Percentiles rank a stretch among this genome's conserved stretches.
Conservation (phyloP, 2,113 vertebrate genomes). For the Python bivittatus region DNA sequence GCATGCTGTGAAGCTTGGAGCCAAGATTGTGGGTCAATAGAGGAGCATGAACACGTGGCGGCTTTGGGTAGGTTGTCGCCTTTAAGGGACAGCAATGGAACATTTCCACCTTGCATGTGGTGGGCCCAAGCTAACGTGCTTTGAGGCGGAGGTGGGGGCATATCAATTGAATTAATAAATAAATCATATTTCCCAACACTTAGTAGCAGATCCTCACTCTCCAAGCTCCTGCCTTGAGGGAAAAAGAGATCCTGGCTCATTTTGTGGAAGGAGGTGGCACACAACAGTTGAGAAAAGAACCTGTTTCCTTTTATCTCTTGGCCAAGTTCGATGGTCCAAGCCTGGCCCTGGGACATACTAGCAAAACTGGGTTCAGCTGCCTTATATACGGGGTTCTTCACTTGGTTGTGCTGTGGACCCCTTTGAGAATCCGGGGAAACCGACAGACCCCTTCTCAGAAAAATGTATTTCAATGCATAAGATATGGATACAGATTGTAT, state of each 20-base stretch:
- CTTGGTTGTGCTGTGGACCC: neutral
- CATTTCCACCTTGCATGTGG: neutral
- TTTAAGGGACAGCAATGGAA: slow-evolving; percentile 29
- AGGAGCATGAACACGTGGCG: neutral
- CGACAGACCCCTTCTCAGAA: neutral
- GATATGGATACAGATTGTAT: neutral
- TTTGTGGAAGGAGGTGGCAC: neutral
- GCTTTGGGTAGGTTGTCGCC: slow-evolving; percentile 11
- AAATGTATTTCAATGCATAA: neutral
- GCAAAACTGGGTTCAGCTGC: slow-evolving; percentile 38
- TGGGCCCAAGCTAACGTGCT: slow-evolving; percentile 30
- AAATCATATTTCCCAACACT: neutral
- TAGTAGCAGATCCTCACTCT: neutral
- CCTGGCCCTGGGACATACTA: neutral
- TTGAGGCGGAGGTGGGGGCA: neutral
- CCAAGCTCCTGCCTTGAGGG: slow-evolving; percentile 29
- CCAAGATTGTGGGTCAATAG: slow-evolving; percentile 18
- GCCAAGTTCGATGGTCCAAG: slow-evolving; percentile 21
- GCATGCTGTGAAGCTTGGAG: slow-evolving; percentile 32
- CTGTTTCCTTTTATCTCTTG: neutral
- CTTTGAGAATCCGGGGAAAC: neutral
- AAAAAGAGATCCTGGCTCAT: slow-evolving; percentile 35
- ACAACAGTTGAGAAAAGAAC: neutral
- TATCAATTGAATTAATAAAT: neutral
- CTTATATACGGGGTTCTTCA: neutral